phyloP scores from a whole-genome alignment of 2,113 vertebrate species.

The Euleptes europaea region DNA sequence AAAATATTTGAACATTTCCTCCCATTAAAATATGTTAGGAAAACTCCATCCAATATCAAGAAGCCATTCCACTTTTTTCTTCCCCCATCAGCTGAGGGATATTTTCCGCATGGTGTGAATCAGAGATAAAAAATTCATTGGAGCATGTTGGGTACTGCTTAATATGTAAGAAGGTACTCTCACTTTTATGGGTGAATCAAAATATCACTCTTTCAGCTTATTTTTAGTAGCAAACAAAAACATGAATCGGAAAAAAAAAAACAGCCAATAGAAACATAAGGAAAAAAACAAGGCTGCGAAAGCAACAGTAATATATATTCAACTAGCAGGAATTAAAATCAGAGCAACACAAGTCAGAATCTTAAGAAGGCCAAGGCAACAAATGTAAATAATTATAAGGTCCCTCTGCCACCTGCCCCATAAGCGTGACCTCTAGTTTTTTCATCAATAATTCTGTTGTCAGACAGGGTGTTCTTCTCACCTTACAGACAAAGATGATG shows the following conservation, averaged over 20 bases:
- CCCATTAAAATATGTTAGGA: not conserved
- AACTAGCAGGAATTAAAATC: not conserved
- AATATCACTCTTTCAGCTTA: not conserved
- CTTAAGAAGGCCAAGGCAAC: not conserved
- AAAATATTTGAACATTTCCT: not conserved
- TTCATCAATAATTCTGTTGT: not conserved
- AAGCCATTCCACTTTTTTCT: not conserved
- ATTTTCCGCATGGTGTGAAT: not conserved
- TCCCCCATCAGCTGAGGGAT: not conserved
- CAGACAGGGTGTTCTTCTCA: not conserved
- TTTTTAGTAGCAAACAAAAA: slow-evolving; percentile 40
- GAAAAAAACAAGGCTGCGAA: too few species aligned
- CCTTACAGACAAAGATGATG: not conserved
- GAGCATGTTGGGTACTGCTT: not conserved
- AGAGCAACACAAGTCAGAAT: not conserved
- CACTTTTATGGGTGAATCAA: slow-evolving; percentile 12
- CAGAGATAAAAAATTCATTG: slow-evolving; percentile 12
- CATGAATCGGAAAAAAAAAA: not conserved
- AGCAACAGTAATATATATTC: not conserved
- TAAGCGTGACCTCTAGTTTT: not conserved
- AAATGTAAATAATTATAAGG: not conserved
- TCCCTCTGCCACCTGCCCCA: not conserved
- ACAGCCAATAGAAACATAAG: not conserved
- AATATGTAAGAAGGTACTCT: not conserved
- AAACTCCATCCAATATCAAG: not conserved